Conservation (phyloP, 2,797 vertebrate genomes). For the Paguma larvata region DNA sequence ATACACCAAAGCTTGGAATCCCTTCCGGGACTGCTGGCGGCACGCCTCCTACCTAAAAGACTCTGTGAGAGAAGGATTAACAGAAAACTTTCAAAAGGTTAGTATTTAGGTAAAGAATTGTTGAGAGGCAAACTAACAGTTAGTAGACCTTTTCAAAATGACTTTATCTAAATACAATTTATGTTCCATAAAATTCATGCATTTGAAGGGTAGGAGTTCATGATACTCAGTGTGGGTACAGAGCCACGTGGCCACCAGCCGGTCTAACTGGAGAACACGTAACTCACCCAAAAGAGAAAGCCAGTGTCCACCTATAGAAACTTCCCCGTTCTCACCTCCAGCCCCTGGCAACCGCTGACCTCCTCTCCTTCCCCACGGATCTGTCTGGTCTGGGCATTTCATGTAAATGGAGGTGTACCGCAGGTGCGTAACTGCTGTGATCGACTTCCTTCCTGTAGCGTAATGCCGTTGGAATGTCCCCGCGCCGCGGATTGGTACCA, state of each 20-base stretch:
- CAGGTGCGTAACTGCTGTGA: accelerated
- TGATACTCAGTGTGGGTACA: neutral
- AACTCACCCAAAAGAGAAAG: accelerated
- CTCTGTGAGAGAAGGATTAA: neutral
- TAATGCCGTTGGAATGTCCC: accelerated
- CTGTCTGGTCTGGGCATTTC: neutral
- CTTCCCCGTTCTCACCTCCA: accelerated
- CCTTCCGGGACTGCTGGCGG: neutral
- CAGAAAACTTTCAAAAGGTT: neutral
- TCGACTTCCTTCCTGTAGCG: neutral
- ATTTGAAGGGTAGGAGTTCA: neutral
- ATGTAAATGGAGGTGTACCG: accelerated
- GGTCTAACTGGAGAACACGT: neutral
- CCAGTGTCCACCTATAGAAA: accelerated
- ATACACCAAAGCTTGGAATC: too few species aligned
- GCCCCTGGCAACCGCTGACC: accelerated
- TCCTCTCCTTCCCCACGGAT: neutral
- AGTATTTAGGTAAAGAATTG: neutral
- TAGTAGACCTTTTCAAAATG: neutral
- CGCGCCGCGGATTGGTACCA: accelerated
- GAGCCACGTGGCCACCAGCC: neutral
- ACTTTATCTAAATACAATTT: neutral
- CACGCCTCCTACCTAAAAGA: neutral
- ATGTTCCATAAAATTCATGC: neutral
- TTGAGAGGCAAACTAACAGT: neutral